Evolutionary conservation across 2,888 invertebrate genomes (phyloP), one percentile per base, ranked within the genome.

Genomic region (Empis stercorea): DNA sequence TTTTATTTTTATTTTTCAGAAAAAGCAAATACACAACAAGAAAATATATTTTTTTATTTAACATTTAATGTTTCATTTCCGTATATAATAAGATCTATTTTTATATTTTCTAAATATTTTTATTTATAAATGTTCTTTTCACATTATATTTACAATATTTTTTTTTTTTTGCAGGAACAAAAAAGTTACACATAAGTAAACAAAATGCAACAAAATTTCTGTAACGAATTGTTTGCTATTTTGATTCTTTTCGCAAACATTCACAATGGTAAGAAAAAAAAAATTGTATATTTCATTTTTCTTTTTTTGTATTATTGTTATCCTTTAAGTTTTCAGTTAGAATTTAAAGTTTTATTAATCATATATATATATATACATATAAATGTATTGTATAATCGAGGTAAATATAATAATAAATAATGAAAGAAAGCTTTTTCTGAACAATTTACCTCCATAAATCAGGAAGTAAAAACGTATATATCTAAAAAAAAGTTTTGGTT

Each of bases 201-300:
- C 44, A 48, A 37, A 37, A 44, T 44, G 48, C 44, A 48, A 27
- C 36, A 48, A 36, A 30, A 42, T 45, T 45, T 48, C 27, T 42
- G 38, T 32, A 30, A 43, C 43, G 48, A 45, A 30, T 30, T 48
- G 37, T 45, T 48, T 37, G 43, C 43, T 16, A 30, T 23, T 20
- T 45, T 45, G 23, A 42, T 48, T 16, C 30, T 45, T 37, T 37
- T 48, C 15, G 42, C 48, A 20, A 38, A 30, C 32, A 45, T 48
- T 42, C 37, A 48, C 32, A 37, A 42, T 30, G 48, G 48, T 48
- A 48, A 48, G 48, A 45, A 6, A 3, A 30, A 42, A 45, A 6
- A 3, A 30, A 42, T 40, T 23, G 3, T 20, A 20, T 20, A 20
- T 20, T 20, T 20, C 5, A 4, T 4, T 20, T 20, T 20, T 20